A percentile compares a stretch with the other conserved stretches of the same genome.
Conservation (phyloP, 92 coral and sea anemone genomes). For the Porites cylindrica region DNA sequence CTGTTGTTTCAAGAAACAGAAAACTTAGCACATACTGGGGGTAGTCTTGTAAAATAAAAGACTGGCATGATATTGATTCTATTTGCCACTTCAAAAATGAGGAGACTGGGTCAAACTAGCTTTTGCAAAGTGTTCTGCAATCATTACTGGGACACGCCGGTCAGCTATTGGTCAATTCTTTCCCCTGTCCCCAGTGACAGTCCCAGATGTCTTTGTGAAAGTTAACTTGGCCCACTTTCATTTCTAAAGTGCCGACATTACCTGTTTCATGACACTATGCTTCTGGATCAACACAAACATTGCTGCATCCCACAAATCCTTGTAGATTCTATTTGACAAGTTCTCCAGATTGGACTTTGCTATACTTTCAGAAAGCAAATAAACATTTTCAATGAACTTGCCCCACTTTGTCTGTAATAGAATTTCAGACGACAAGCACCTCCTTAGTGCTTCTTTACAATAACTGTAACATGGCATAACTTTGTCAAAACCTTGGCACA, state of each 20-base stretch:
- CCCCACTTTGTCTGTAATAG: slow-evolving; percentile 83
- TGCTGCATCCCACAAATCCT: slow-evolving; percentile 69
- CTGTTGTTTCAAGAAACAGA: too few relatives aligned
- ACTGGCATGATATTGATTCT: too few relatives aligned
- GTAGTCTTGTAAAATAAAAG: too few relatives aligned
- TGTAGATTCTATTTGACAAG: slow-evolving; percentile 47
- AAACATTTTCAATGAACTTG: slow-evolving; percentile 66
- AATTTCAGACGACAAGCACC: slow-evolving; percentile 76
- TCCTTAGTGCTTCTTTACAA: slow-evolving; percentile 82
- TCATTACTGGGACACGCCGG: too few relatives aligned
- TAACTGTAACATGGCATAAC: slow-evolving; percentile 86
- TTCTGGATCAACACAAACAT: slow-evolving; percentile 51
- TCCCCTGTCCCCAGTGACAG: too few relatives aligned
- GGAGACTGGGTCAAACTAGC: too few relatives aligned
- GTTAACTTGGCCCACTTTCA: too few relatives aligned
- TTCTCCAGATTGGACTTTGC: slow-evolving; percentile 47
- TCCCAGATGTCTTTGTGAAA: too few relatives aligned
- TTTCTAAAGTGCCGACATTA: not conserved
- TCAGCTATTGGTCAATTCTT: too few relatives aligned
- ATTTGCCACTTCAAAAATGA: too few relatives aligned
- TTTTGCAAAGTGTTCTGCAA: too few relatives aligned
- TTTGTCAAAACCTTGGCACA: slow-evolving; percentile 76
- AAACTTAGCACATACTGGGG: too few relatives aligned
- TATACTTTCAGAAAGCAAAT: slow-evolving; percentile 58
- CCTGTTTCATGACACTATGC: slow-evolving; percentile 35